These are phyloP conservation scores for Mus musculus DNA, from an alignment of 2,113 vertebrate species.

Conservation along the genomic window GRCm39 chr13:36833001-36833500, in stretches of 20 bases:
- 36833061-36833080: not conserved
- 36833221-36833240: too few relatives aligned
- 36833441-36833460: not conserved
- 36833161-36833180: not conserved
- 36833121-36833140: not conserved
- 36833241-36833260: not conserved
- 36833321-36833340: not conserved
- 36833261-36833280: not conserved
- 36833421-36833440: accelerated
- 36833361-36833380: not conserved
- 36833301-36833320: not conserved
- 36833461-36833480: not conserved
- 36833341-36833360: not conserved
- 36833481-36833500: not conserved
- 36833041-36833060: not conserved
- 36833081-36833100: not conserved
- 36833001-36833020: not conserved
- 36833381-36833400: not conserved
- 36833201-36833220: too few relatives aligned
- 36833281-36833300: too few relatives aligned
- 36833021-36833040: not conserved
- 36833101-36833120: not conserved
- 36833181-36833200: not conserved
- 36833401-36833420: not conserved
- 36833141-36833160: not conserved